Base-by-base conservation (phyloP, 2,797 vertebrate genomes). In the Loriculus beryllinus region DNA sequence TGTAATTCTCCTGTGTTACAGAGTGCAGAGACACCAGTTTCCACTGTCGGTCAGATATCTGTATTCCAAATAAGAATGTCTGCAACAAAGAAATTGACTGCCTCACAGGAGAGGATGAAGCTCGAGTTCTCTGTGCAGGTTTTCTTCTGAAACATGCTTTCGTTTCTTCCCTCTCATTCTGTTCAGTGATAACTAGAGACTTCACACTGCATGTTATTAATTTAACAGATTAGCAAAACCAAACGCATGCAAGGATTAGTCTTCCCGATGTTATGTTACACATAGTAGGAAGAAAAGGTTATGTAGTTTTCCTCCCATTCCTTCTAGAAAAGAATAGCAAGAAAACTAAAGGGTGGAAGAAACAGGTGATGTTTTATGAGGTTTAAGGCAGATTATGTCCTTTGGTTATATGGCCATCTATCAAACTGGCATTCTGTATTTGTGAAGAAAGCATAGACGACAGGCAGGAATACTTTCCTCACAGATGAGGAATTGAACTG, bases 31-130 rank as follows among this genome's bases (percentile, higher is more conserved):
- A 2, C 20, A 26, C 31, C 1, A 95, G 96, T 13, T 98, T 99
- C 91, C 96, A 72, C 81, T 99, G 99, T 59, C 98, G 90, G 11
- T 98, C 98, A 1, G 98, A 98, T 4, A 97, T 98, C 76, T 99
- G 99, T 81, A 95, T 99, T 80, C 97, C 97, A 29, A 25, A 4
- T 2, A 67, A 97, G 1, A 84, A 97, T 0, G 7, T 97, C 4
- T 48, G 67, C 13, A 98, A 99, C 10, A 95, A 96, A 18, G 98
- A 98, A 72, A 23, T 96, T 3, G 99, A 99, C 97, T 99, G 99
- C 93, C 97, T 99, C 87, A 98, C 98, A 7, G 99, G 98, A 59
- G 98, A 98, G 10, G 99, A 99, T 23, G 99, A 99, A 90, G n/a
- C 40, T 84, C 40, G 3, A 92, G 29, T 21, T 70, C 40, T 12